Evolutionary conservation across 1,140 invertebrate genomes (phyloP).

Genomic region (Psilanteris sp.): DNA sequence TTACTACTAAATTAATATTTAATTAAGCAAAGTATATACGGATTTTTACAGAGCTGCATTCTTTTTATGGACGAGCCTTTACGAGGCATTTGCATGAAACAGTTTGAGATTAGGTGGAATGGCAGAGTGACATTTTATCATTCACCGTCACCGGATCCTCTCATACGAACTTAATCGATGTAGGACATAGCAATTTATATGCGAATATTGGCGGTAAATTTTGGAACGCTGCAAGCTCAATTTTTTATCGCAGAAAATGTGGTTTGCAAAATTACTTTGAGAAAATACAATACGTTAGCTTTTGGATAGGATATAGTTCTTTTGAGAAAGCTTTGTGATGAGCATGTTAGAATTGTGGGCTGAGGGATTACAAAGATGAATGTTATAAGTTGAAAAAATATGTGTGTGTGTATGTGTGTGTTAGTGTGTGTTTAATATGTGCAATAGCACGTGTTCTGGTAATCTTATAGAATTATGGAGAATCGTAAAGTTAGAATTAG

Average conservation of each 20-base stretch:
- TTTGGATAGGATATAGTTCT: too few species aligned
- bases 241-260: conserved; percentile 18
- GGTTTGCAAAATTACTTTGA: background rate
- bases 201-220: conserved; percentile 39
- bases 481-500: too few species aligned
- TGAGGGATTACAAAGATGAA: too few species aligned
- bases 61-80: background rate
- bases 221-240: conserved; percentile 1
- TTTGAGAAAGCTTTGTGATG: too few species aligned
- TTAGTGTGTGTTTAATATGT: too few species aligned
- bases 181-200: conserved; percentile 32
- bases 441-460: too few species aligned
- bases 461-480: too few species aligned
- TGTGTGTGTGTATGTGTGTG: too few species aligned
- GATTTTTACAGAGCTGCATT: background rate
- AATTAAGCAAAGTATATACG: conserved; percentile 1
- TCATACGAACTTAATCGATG: conserved; percentile 29
- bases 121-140: conserved; percentile 14
- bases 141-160: background rate
- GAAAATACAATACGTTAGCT: too few species aligned
- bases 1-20: conserved; percentile 2
- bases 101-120: conserved; percentile 12
- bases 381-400: too few species aligned
- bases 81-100: conserved; percentile 11
- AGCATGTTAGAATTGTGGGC: too few species aligned